Evolutionary conservation across 2,113 vertebrate genomes (phyloP), one percentile per base, ranked within the genome.

Genomic region (Carassius gibelio): DNA sequence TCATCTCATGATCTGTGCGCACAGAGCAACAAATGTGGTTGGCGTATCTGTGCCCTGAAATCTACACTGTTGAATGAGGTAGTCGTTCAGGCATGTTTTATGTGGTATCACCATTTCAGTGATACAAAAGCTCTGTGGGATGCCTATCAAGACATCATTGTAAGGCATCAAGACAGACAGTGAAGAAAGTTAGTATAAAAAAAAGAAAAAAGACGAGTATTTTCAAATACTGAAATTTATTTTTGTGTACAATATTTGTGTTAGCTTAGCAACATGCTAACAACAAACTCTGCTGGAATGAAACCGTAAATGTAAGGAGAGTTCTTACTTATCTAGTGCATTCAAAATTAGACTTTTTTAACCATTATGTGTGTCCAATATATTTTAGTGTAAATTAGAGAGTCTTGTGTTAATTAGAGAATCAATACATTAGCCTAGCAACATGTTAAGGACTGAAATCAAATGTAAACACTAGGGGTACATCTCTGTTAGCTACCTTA

Each of bases 1-100:
- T 52, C 23, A 81, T 81, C 45, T 52, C 59, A 48, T 19, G 59
- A 81, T 80, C 57, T 64, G 19, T 42, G 26, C 26, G 77, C 23
- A 30, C 61, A 68, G 14, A 9, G 66, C 45, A 81, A 62, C 75
- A 78, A 34, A 61, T 19, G 61, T 19, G 15, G 15, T 8, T 13
- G 23, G 62, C 2, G 9, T 52, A 68, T 52, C 23, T 34, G 45
- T 81, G 45, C 15, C n/a, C 42, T 68, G 61, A 68, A 52, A 81
- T 68, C 62, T 69, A 19, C 50, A 52, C 45, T 52, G 14, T 21
- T 34, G 59, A 64, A 45, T 17, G 8, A 64, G 14, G 7, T 19
- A 64, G 21, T 23, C 21, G 38, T 66, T 80, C 59, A 45, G 38
- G n/a, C 42, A 52, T 81, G 62, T 68, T 64, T 13, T 26, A 26